A percentile compares a stretch with the other conserved stretches of the same genome.
Evolutionary conservation across 2,113 vertebrate species (phyloP).

Genomic region (Vidua chalybeata): DNA sequence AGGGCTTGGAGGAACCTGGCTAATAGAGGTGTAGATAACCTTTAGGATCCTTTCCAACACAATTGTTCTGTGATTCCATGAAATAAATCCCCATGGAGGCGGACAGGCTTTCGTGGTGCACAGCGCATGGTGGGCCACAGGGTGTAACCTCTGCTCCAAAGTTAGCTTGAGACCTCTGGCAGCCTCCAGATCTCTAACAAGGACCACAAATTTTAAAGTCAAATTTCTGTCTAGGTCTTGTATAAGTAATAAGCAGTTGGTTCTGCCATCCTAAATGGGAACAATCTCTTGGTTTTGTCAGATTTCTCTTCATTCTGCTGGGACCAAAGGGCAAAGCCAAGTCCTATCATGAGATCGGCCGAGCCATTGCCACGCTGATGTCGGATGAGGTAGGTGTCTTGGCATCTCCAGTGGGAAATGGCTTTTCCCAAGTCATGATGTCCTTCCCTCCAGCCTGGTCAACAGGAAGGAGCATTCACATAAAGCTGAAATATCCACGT

Average conservation of each 20-base stretch:
- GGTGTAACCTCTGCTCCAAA: not conserved
- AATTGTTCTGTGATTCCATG: not conserved
- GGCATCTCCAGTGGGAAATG: not conserved
- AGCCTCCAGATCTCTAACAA: not conserved
- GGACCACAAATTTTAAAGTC: not conserved
- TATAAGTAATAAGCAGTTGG: fast-evolving
- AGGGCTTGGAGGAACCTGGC: not conserved
- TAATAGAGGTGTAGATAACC: not conserved
- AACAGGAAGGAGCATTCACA: fast-evolving
- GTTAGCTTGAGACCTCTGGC: not conserved
- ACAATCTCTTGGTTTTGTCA: conserved; percentile 56
- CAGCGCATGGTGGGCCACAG: not conserved
- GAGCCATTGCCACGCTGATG: conserved; percentile 97
- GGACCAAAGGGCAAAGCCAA: conserved; percentile 98
- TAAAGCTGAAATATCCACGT: not conserved
- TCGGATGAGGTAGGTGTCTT: conserved; percentile 89
- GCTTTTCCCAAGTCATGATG: fast-evolving
- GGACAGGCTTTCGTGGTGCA: not conserved
- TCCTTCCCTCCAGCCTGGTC: not conserved
- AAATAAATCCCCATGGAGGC: not conserved
- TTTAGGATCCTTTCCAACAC: not conserved
- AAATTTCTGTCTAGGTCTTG: not conserved
- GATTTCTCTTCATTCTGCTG: conserved; percentile 95
- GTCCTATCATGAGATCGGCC: conserved; percentile 97
- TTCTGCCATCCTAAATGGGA: not conserved